Base-by-base conservation (phyloP, 2,797 vertebrate genomes). In the Pelochelys cantorii region DNA sequence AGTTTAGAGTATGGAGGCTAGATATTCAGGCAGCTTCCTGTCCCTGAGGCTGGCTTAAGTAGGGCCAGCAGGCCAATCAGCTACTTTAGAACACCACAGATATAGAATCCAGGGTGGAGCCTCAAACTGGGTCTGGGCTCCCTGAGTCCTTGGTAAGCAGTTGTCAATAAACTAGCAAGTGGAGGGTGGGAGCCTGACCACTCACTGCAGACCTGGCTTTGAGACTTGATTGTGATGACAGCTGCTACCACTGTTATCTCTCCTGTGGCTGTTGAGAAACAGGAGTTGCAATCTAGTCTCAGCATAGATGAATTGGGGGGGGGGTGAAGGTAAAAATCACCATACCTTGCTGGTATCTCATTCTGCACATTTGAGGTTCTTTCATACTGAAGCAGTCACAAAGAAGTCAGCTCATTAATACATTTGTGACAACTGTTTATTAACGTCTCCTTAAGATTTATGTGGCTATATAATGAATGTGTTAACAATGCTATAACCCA, bases 391-490 rank as follows among this genome's bases (percentile, higher is more conserved):
- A 54, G 8, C 71, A 79, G 85, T 86, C 86, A 84, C 4, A 84
- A 57, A 84, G 31, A 90, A 84, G 54, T n/a, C 2, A 81, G 48
- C 6, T 85, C 54, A 74, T 90, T 78, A 80, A 9, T 92, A 3
- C 11, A 27, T 71, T 93, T 42, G 57, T 84, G 84, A 79, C 55
- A 93, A 3, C 52, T 89, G 27, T 85, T 97, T 84, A 75, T 88
- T 80, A 85, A 25, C 54, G 74, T 71, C 37, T 79, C 59, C 31
- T 85, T 84, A 84, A 88, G 68, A 88, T 95, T 92, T 85, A 92
- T 86, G 22, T 81, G 74, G 13, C 34, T 71, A 3, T 79, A 48
- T 71, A 29, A 23, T 80, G 27, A 90, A 82, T 57, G 34, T 80
- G 59, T 57, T 84, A 96, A 86, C 7, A 22, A 22, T 84, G 17